These are phyloP conservation scores for Antechinus stuartii DNA, from an alignment of 2,113 vertebrate species.

Conservation along the genomic window DNA sequence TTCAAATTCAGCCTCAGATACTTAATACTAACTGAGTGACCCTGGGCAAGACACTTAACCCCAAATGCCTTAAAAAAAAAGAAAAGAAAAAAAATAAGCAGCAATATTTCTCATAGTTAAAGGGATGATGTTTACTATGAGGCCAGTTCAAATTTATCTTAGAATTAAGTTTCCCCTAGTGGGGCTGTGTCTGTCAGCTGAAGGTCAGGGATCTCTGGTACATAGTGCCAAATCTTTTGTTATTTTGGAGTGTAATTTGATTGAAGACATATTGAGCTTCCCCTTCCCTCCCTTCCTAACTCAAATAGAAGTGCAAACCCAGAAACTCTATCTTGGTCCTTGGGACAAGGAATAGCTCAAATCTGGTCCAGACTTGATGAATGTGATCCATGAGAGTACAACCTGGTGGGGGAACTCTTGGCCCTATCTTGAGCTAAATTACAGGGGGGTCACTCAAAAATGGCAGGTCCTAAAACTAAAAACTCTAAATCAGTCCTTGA, in stretches of 20 bases:
- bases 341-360: neutral
- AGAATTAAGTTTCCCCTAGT: neutral
- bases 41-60: no score
- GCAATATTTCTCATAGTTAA: neutral
- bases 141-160: neutral
- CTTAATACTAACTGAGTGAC: no score
- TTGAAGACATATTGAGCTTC: neutral
- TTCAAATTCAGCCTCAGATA: no score
- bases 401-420: neutral
- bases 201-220: neutral
- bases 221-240: neutral
- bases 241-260: neutral
- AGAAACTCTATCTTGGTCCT: neutral
- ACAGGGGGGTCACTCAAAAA: neutral
- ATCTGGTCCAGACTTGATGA: neutral
- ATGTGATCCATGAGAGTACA: neutral
- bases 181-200: neutral
- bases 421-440: neutral
- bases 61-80: no score
- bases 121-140: neutral
- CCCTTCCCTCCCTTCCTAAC: no score
- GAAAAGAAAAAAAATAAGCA: no score
- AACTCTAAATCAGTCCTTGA: neutral
- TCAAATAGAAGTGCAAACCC: neutral
- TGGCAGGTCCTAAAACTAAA: neutral